Conservation (phyloP, 2,888 invertebrate genomes). For the Pammene aurita region DNA sequence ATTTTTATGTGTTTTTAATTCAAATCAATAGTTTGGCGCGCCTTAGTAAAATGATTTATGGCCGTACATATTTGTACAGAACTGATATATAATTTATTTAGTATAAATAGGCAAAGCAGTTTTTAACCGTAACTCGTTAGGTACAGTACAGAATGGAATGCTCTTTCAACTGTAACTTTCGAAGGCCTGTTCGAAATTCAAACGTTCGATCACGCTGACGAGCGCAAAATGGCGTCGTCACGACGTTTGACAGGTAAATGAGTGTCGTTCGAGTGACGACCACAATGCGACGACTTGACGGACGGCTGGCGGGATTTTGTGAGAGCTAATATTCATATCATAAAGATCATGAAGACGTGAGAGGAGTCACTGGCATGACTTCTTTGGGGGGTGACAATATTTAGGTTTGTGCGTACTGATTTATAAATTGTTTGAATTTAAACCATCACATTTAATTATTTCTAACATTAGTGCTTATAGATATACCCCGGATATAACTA, state of each 20-base stretch:
- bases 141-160: background rate
- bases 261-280: constrained; percentile 32
- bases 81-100: too few relatives aligned
- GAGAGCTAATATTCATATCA: background rate
- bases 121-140: too few relatives aligned
- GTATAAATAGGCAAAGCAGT: too few relatives aligned
- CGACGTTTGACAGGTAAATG: constrained; percentile 39
- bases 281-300: constrained; percentile 15
- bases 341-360: constrained; percentile 1
- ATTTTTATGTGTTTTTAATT: too few relatives aligned
- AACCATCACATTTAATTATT: too few relatives aligned
- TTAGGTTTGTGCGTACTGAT: too few relatives aligned
- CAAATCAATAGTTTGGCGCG: too few relatives aligned
- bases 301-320: constrained; percentile 18
- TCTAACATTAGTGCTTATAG: too few relatives aligned
- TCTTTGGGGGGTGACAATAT: background rate
- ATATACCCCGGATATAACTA: too few relatives aligned
- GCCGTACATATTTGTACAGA: too few relatives aligned
- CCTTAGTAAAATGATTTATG: too few relatives aligned
- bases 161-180: background rate
- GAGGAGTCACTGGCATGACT: background rate
- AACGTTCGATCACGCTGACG: constrained; percentile 34
- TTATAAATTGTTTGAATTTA: too few relatives aligned
- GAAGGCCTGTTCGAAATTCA: constrained; percentile 28
- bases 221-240: constrained; percentile 37